Evolutionary conservation across 2,888 invertebrate species (phyloP).

Genomic region (Lepidochitona cinerea): DNA sequence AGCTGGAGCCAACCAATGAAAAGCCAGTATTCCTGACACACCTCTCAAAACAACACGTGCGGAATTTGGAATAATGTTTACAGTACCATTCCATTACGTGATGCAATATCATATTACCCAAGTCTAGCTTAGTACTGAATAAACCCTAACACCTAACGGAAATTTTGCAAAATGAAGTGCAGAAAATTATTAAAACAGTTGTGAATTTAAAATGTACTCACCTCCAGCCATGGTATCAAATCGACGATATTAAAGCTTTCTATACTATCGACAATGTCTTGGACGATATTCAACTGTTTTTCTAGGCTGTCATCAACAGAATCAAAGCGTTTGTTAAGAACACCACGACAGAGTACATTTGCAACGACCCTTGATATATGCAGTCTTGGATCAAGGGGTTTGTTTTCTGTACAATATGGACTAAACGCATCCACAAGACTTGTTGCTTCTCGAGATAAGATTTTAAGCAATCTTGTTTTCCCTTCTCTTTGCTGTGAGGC

Average conservation of each 20-base stretch:
- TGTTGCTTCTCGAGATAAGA: conserved; percentile 22
- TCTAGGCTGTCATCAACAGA: conserved; percentile 30
- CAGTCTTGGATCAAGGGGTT: conserved; percentile 29
- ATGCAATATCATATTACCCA: background rate
- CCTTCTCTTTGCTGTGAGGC: conserved; percentile 28
- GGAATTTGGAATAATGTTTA: background rate
- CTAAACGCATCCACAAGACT: conserved; percentile 24
- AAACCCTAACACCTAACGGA: too few relatives aligned
- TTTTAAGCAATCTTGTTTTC: conserved; percentile 18
- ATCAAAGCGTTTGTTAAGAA: conserved; percentile 27
- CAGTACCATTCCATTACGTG: background rate
- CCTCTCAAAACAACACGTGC: background rate
- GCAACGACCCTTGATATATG: conserved; percentile 32
- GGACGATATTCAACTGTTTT: conserved; percentile 27
- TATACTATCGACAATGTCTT: conserved; percentile 36
- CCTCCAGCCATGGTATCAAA: conserved; percentile 35
- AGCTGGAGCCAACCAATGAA: background rate
- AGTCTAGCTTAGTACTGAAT: too few relatives aligned
- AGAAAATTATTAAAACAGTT: too few relatives aligned
- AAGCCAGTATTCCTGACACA: background rate
- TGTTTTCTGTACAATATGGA: background rate
- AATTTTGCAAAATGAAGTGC: too few relatives aligned
- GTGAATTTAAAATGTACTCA: too few relatives aligned
- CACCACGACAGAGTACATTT: conserved; percentile 32
- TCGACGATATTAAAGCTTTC: conserved; percentile 37